Evolutionary conservation across 2,113 vertebrate species (phyloP).

Genomic region (Taurulus bubalis): DNA sequence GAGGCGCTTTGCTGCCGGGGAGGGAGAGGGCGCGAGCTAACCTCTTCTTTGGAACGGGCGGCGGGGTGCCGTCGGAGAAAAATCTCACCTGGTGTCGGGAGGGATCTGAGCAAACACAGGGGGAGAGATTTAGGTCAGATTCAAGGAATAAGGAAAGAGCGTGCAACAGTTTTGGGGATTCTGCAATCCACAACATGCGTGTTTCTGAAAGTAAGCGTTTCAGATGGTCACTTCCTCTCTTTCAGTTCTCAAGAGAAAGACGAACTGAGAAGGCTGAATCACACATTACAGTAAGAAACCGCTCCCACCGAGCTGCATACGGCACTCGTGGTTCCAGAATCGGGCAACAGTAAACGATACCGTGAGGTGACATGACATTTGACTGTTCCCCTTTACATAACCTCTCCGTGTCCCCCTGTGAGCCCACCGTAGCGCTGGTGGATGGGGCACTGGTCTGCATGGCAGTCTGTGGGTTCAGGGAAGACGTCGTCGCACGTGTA

Average conservation of each 20-base stretch:
- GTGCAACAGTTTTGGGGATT: not conserved
- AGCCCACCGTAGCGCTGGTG: constrained; percentile 75
- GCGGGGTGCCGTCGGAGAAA: constrained; percentile 79
- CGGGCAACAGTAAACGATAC: not conserved
- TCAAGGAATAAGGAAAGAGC: not conserved
- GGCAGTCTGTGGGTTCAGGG: constrained; percentile 64
- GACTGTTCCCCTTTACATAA: not conserved
- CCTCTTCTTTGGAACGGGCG: constrained; percentile 85
- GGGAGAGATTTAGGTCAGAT: constrained; percentile 15
- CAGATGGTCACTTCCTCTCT: constrained; percentile 69
- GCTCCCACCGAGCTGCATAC: not conserved
- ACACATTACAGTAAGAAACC: not conserved
- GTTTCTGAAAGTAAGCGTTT: constrained; percentile 44
- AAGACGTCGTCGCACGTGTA: constrained; percentile 59
- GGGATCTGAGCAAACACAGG: constrained; percentile 44
- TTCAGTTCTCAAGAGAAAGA: constrained; percentile 51
- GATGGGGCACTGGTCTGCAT: constrained; percentile 77
- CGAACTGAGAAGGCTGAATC: constrained; percentile 29
- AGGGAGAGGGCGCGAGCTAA: constrained; percentile 79
- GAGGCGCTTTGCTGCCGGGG: constrained; percentile 32
- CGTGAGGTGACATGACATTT: not conserved
- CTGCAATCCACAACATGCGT: not conserved
- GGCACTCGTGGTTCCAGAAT: not conserved
- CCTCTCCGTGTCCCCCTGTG: not conserved
- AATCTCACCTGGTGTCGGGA: constrained; percentile 67